phyloP scores from a whole-genome alignment of 2,113 vertebrate species.

The Pteruthius melanotis region DNA sequence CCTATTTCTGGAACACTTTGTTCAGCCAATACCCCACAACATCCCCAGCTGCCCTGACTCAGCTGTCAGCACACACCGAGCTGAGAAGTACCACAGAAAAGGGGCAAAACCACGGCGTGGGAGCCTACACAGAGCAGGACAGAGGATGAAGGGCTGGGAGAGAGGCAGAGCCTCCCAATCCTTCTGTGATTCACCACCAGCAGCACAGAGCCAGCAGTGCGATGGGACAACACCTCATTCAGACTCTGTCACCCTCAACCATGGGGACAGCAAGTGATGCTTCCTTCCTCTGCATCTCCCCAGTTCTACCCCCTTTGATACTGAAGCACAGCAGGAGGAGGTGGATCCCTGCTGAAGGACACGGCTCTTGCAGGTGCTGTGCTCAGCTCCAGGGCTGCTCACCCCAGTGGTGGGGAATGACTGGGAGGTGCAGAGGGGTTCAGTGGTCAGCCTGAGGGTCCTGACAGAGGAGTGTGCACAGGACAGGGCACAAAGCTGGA shows the following conservation, averaged over 20 bases:
- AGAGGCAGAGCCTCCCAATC: neutral
- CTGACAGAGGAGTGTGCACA: neutral
- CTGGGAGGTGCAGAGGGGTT: neutral
- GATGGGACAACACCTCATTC: neutral
- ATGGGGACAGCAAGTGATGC: accelerated
- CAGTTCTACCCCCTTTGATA: neutral
- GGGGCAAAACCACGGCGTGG: neutral
- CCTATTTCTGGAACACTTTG: neutral
- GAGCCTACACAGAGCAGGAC: neutral
- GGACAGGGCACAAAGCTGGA: neutral
- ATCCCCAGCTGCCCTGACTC: neutral
- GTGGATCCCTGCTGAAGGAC: neutral
- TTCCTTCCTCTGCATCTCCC: neutral
- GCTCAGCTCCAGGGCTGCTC: neutral
- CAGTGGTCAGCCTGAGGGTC: neutral
- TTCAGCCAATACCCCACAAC: neutral
- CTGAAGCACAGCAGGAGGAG: neutral
- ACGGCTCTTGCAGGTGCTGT: neutral
- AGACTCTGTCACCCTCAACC: neutral
- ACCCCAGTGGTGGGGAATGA: accelerated
- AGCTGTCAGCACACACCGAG: accelerated
- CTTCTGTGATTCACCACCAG: neutral
- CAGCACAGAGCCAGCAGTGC: neutral
- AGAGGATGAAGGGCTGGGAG: neutral
- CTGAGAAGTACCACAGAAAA: neutral